phyloP scores from a whole-genome alignment of 2,888 invertebrate species.

The Cantharis nigra region DNA sequence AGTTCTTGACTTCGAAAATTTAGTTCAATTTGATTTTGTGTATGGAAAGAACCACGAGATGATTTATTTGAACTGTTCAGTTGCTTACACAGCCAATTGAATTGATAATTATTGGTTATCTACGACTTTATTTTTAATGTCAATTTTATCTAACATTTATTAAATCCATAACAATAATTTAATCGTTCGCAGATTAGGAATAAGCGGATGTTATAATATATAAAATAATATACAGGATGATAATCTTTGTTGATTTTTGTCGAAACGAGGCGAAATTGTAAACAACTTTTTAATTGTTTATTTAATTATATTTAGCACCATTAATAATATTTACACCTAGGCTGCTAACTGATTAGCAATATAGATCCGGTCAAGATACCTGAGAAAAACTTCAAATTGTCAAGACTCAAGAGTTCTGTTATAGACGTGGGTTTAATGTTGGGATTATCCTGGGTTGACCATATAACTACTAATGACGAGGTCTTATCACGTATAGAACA shows the following conservation, averaged over 20 bases:
- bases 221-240: not conserved
- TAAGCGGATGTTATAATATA: not conserved
- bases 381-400: no score
- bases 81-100: not conserved
- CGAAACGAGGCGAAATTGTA: not conserved
- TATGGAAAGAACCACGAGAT: not conserved
- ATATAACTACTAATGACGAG: no score
- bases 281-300: not conserved
- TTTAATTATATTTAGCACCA: no score
- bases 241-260: not conserved
- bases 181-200: not conserved
- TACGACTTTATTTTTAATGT: not conserved
- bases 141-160: not conserved
- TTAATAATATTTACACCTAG: no score
- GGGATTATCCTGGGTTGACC: no score
- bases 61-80: not conserved
- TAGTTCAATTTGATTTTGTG: not conserved
- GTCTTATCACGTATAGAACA: no score
- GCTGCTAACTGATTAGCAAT: no score
- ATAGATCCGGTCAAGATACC: no score
- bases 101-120: not conserved
- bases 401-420: no score
- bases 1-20: not conserved
- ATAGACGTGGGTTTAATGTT: no score
- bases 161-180: not conserved